A percentile compares a stretch with the other conserved stretches of the same genome.
phyloP scores from a whole-genome alignment of 2,888 invertebrate species.

The Netelia virgata region DNA sequence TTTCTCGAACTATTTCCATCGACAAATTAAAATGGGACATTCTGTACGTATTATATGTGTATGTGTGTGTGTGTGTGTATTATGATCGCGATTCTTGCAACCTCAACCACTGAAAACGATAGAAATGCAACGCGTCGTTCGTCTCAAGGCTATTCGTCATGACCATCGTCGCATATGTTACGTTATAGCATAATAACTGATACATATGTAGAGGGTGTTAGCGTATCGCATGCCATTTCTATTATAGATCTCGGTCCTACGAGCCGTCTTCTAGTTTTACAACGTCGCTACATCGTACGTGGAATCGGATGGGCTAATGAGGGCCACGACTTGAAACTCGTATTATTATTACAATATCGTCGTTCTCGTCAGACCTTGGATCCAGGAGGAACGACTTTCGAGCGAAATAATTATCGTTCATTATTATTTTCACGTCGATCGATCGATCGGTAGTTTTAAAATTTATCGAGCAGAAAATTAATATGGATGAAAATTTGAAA shows the following conservation, averaged over 20 bases:
- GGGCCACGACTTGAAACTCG: not conserved
- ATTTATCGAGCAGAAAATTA: too few relatives aligned
- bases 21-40: too few relatives aligned
- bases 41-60: not conserved
- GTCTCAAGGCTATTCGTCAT: constrained; percentile 23
- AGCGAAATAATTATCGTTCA: not conserved
- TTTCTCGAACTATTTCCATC: too few relatives aligned
- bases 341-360: not conserved
- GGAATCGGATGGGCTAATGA: not conserved
- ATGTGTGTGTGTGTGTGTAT: not conserved
- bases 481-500: too few relatives aligned
- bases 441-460: too few relatives aligned
- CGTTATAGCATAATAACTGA: not conserved
- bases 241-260: not conserved
- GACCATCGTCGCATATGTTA: constrained; percentile 4
- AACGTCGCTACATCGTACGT: not conserved
- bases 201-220: constrained; percentile 17
- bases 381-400: not conserved
- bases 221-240: not conserved
- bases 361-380: not conserved
- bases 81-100: constrained; percentile 2
- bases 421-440: too few relatives aligned
- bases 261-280: not conserved
- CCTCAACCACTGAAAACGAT: constrained; percentile 19
- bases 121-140: constrained; percentile 21